These are phyloP conservation scores for Notolepis coatsorum DNA, from an alignment of 2,797 vertebrate genomes.

Conservation along the genomic window DNA sequence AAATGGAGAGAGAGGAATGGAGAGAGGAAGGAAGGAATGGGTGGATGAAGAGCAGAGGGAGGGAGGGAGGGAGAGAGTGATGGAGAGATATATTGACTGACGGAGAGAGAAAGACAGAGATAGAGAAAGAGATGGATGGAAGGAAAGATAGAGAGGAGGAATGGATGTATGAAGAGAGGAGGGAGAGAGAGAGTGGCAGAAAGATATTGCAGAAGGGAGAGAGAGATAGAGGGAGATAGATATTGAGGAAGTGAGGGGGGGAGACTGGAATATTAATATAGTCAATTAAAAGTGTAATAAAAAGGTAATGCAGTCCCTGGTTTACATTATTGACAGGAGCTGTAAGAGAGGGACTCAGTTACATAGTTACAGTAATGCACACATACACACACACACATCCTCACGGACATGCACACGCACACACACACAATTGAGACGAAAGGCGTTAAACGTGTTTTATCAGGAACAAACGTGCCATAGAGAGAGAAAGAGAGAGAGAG, in stretches of 20 bases:
- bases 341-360: not conserved
- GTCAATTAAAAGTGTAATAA: conserved; percentile 66
- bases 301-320: conserved; percentile 51
- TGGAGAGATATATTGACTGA: no score
- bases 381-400: conserved; percentile 7
- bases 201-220: not conserved
- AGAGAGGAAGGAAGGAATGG: conserved; percentile 2
- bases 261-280: not conserved
- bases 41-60: not conserved
- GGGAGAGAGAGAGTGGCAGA: conserved; percentile 1
- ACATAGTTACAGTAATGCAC: no score
- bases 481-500: not conserved
- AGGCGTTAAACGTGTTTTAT: no score
- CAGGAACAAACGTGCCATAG: no score
- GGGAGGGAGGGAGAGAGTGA: not conserved
- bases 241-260: not conserved
- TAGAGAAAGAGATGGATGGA: not conserved
- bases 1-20: not conserved
- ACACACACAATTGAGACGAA: not conserved
- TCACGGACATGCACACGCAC: no score
- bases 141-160: not conserved
- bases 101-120: not conserved
- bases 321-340: conserved; percentile 40
- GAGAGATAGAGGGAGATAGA: not conserved
- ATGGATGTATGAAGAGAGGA: not conserved